Percentiles rank a stretch among this genome's conserved stretches.
phyloP scores from a whole-genome alignment of 1,140 invertebrate genomes.

The Drosophila paulistorum region DNA sequence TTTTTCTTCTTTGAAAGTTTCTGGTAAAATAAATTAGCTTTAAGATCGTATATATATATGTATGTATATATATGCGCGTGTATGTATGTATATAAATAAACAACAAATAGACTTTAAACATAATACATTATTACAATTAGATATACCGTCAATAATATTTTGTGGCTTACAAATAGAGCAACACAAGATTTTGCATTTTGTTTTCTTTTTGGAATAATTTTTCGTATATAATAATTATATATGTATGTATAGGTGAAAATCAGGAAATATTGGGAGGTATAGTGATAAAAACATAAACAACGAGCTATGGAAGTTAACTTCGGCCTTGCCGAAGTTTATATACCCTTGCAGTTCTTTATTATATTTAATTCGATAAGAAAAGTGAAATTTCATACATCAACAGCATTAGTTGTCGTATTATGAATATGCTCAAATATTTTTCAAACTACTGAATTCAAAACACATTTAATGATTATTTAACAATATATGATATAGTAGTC shows the following conservation, averaged over 20 bases:
- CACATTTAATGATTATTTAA: too few relatives aligned
- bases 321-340: too few relatives aligned
- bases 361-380: too few relatives aligned
- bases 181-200: constrained; percentile 63
- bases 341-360: too few relatives aligned
- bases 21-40: constrained; percentile 76
- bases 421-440: too few relatives aligned
- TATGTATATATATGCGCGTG: constrained; percentile 57
- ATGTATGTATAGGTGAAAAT: constrained; percentile 31
- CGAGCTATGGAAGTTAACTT: too few relatives aligned
- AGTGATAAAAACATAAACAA: constrained; percentile 25
- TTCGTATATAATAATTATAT: constrained; percentile 49
- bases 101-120: constrained; percentile 76
- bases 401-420: too few relatives aligned
- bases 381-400: too few relatives aligned
- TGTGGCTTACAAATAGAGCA: constrained; percentile 69
- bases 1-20: constrained; percentile 50
- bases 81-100: constrained; percentile 76
- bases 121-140: constrained; percentile 75
- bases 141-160: constrained; percentile 44
- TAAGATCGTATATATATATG: constrained; percentile 56
- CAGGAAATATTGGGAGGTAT: constrained; percentile 15
- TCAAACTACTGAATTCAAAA: too few relatives aligned
- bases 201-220: constrained; percentile 70
- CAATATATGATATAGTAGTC: too few relatives aligned